Evolutionary conservation across 2,888 invertebrate species (phyloP), one percentile per base, ranked within the genome.

Genomic region (Melanostoma mellinum): DNA sequence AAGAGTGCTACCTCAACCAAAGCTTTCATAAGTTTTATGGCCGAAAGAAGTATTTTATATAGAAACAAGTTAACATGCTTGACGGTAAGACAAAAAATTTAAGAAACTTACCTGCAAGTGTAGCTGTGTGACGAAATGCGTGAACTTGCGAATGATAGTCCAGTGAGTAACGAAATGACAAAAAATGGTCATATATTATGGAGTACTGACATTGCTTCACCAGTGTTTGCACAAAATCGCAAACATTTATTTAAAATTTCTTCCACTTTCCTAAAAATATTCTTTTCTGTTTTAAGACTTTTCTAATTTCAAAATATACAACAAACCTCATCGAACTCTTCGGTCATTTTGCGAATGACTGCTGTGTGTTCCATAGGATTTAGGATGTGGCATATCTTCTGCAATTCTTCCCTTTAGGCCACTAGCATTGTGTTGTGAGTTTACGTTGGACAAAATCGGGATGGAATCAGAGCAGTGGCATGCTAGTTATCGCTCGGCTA

Each of bases 11-110:
- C 99, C 91, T 99, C 99, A 72, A 99, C 99, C 81, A 99, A 92
- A 0, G 99, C 99, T 0, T 99, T 99, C 98, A 99, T 99, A 79
- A 99, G 91, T 92, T 99, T 99, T 98, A 99, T 98, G 10, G 99
- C 99, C 93, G 89, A 8, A 86, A 72, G n/a, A 44, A 8, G 48
- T 33, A 6, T 32, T 38, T n/a, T n/a, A n/a, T 61, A 8, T 10
- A 6, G 46, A 46, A 38, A 40, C 35, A 33, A 30, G 53, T n/a
- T 35, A 20, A 30, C 52, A 9, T 60, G 2, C 6, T 42, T 35
- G n/a, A n/a, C 6, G 55, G 4, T 36, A 2, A 30, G 32, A 6
- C 35, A 36, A 10, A 4, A 8, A 33, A 38, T 42, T 4, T 4
- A 40, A 4, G 6, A 33, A 2, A 50, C 42, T 73, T 89, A 96